These are phyloP conservation scores for Ceratoteleas bidentatus DNA, from an alignment of 1,140 invertebrate species.

Conservation along the genomic window DNA sequence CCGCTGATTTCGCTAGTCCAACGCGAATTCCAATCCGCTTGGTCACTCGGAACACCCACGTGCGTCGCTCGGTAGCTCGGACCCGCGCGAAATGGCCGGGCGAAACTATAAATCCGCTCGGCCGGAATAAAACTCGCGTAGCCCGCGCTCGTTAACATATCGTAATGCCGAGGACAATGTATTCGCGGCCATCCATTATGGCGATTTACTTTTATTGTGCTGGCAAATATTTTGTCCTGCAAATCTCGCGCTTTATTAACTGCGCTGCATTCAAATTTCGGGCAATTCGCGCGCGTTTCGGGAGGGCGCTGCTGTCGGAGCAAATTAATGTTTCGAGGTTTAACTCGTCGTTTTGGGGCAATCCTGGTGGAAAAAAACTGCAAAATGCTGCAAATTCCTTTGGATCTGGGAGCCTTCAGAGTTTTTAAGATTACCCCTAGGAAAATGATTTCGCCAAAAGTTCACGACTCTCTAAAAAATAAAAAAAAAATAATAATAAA, in stretches of 20 bases:
- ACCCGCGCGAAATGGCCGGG: slow-evolving; percentile 13
- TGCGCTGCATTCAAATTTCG: background rate
- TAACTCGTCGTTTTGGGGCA: no score
- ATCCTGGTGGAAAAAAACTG: no score
- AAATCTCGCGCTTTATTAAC: slow-evolving; percentile 23
- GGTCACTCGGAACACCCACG: slow-evolving; percentile 35
- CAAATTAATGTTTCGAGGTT: no score
- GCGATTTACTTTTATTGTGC: slow-evolving; percentile 25
- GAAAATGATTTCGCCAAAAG: no score
- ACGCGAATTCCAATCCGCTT: slow-evolving; percentile 38
- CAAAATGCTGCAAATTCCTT: no score
- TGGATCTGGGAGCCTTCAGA: no score
- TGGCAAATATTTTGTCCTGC: slow-evolving; percentile 16
- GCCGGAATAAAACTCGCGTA: slow-evolving; percentile 28
- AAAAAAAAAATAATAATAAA: no score
- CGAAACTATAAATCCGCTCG: slow-evolving; percentile 26
- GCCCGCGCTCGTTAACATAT: slow-evolving; percentile 23
- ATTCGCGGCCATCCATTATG: slow-evolving; percentile 17
- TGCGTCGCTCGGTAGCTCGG: slow-evolving; percentile 10
- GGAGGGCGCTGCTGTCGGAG: no score
- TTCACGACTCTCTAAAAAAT: no score
- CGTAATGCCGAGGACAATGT: slow-evolving; percentile 14
- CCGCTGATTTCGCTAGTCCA: slow-evolving; percentile 13
- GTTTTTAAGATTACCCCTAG: no score
- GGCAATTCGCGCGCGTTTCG: no score